Evolutionary conservation across 2,888 invertebrate genomes (phyloP), one percentile per base, ranked within the genome.

Genomic region (Ichneumoninae sp.): DNA sequence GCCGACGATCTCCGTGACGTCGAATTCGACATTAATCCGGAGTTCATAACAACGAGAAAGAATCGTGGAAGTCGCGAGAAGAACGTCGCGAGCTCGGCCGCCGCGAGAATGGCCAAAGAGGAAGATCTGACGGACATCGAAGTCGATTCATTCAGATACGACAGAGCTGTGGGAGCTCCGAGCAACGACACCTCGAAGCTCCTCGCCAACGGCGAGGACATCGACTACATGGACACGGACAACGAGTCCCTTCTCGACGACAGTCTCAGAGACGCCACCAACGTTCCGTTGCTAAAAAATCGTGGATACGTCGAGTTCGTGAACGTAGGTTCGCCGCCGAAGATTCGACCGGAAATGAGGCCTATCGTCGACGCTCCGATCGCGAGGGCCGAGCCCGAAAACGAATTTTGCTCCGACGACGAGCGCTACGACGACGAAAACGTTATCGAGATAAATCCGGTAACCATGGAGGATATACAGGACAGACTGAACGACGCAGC

Each of bases 141-240:
- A 66, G 89, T 93, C 50, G 93, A 94, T 81, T 94, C 93, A 52
- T 94, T 94, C 36, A 94, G 89, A 87, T 87, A 77, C 4, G 88
- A 89, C 10, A 83, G 74, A 26, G 81, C 75, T 16, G 60, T 85
- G 36, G 85, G 83, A 63, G 81, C 86, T 63, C 91, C 90, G 13
- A 85, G 85, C 54, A 92, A 91, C 68, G 93, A 91, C 36, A 91
- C 92, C 3, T 93, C 93, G 3, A 92, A 93, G 30, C 88, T 93
- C 10, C 87, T 94, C 33, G 90, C 91, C 1, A 92, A 92, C 26
- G 96, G 97, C 73, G 97, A 97, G 88, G 96, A 97, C 90, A 96
- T 98, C 87, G 97, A 97, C 91, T 98, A 97, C 91, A 98, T 97
- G 95, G 98, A 98, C 91, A 97, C 97, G 0, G 97, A 97, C 0